Base-by-base conservation (phyloP, 1,140 invertebrate genomes). In the Heliothis virescens region DNA sequence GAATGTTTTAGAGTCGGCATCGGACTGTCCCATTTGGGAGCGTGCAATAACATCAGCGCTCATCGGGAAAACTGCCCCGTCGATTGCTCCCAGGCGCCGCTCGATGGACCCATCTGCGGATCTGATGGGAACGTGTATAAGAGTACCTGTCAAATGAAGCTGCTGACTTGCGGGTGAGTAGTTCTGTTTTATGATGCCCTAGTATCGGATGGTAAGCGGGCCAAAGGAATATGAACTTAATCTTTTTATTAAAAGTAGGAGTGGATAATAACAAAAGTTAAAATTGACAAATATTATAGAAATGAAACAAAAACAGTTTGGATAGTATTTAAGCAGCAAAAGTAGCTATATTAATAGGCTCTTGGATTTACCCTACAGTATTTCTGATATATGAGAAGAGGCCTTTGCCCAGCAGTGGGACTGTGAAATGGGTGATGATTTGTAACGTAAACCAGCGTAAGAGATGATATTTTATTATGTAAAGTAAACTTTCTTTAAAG, bases 111-210 rank as follows among this genome's bases (percentile, higher is more conserved):
- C 0, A 97, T 99, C 82, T 99, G 98, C 90, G 98, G 97, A 11
- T 98, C 97, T 73, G 98, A 99, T 90, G 98, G 98, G 41, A 98
- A 98, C 86, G 98, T 99, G 0, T 99, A 99, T 95, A 97, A 97
- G 86, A 99, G 97, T 78, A 98, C 98, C 7, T 99, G 99, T 90
- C 97, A 98, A 85, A 98, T 99, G 97, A 98, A 98, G 89, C 95
- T 98, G 67, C 95, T 97, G 4, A 99, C 98, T 59, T 99, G 98
- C 93, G 97, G 98, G 97, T 98, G 95, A 95, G 95, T 48, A 0
- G 52, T 59, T 72, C 11, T 50, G 26, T 26, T 11, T 83, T 82
- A 81, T 79, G 41, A 16, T 77, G 21, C 50, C 73, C 73, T 77
- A 55, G 34, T 41, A 7, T 41, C 34, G 5, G 3, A 41, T 7